Percentiles rank a stretch among this genome's conserved stretches.
phyloP scores from a whole-genome alignment of 2,113 vertebrate genomes.

The Rhabdornis inornatus region DNA sequence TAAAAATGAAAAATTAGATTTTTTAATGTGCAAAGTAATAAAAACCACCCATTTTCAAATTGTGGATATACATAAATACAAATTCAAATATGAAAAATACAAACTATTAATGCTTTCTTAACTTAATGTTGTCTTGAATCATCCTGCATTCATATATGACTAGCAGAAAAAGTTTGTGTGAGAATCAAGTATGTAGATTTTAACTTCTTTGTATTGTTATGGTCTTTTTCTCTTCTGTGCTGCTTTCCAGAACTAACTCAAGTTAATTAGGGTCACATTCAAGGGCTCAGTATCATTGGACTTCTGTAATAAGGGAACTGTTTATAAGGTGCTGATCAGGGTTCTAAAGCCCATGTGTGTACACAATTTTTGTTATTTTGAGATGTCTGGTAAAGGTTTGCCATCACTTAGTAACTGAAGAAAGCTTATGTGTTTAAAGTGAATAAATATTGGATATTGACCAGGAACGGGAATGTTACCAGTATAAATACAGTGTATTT shows the following conservation, averaged over 20 bases:
- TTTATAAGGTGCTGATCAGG: background rate
- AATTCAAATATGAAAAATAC: background rate
- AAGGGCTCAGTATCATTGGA: background rate
- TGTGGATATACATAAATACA: background rate
- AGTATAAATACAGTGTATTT: background rate
- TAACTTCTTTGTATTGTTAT: background rate
- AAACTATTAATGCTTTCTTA: background rate
- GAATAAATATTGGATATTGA: background rate
- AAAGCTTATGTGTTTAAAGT: background rate
- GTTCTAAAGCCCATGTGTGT: background rate
- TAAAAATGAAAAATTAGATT: fast-evolving
- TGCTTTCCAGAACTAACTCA: background rate
- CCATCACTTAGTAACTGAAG: background rate
- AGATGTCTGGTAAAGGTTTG: background rate
- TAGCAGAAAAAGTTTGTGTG: background rate
- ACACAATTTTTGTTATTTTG: background rate
- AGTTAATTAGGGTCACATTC: background rate
- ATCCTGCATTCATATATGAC: background rate
- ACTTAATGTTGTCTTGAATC: background rate
- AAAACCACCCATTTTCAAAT: background rate
- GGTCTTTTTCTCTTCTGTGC: background rate
- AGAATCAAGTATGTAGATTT: background rate
- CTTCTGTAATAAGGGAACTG: background rate
- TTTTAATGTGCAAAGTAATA: background rate
- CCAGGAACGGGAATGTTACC: fast-evolving